phyloP scores from a whole-genome alignment of 1,140 invertebrate species.

The Ylistrum balloti region DNA sequence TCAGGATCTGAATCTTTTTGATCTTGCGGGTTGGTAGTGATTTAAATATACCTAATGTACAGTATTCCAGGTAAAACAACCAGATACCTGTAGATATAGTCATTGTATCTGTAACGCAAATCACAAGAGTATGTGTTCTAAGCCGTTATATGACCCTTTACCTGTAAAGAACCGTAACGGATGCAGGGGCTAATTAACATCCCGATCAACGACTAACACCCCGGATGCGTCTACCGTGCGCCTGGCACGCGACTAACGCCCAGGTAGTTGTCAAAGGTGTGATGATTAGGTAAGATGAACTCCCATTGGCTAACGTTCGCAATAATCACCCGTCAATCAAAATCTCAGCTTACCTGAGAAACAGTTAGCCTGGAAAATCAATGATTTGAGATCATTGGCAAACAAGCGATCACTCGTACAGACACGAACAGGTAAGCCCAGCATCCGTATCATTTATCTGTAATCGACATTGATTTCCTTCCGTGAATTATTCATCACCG shows the following conservation, averaged over 20 bases:
- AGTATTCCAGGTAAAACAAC: background rate
- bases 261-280: constrained; percentile 32
- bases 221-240: constrained; percentile 6
- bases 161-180: background rate
- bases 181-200: background rate
- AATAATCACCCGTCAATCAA: constrained; percentile 14
- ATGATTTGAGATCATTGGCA: background rate
- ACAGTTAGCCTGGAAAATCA: background rate
- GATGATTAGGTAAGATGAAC: background rate
- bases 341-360: background rate
- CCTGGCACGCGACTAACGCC: background rate
- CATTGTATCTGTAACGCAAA: background rate
- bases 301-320: background rate
- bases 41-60: background rate
- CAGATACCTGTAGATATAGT: too few species aligned
- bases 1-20: background rate
- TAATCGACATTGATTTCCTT: constrained; percentile 7
- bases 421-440: constrained; percentile 23
- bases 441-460: constrained; percentile 25
- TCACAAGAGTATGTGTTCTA: background rate
- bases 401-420: constrained; percentile 1
- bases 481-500: constrained; percentile 3
- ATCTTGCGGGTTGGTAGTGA: constrained; percentile 3
- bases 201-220: background rate
- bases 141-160: constrained; percentile 19